Base-by-base conservation (phyloP, 1,140 invertebrate genomes). In the Paralvinella palmiformis region DNA sequence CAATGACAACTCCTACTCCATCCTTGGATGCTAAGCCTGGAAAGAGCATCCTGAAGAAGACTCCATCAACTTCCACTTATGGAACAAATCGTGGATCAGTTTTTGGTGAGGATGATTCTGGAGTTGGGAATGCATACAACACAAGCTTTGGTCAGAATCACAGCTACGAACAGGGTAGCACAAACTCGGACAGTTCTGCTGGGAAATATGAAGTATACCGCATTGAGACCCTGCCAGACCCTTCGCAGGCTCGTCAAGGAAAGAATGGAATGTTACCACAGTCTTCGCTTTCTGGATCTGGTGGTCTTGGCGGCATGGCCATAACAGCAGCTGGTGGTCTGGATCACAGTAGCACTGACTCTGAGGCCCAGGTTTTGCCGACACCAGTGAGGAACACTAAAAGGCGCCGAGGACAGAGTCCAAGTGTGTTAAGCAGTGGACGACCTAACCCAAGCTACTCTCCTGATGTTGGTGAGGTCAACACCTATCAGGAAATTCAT, bases 311-410 rank as follows among this genome's bases (percentile, higher is more conserved):
- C 27, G 33, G 6, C 55, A 31, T 33, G 55, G 27, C 27, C n/a
- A 41, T 13, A 57, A 57, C 55, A 33, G 29, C 33, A 32, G 55
- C 4, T 27, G 27, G 7, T 32, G 27, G 13, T 22, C 35, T 20
- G 55, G 35, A 57, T 32, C 55, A 57, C 27, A 57, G 55, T 32
- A 29, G 31, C 55, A 57, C 55, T 27, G 55, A 57, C 27, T 32
- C 29, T 20, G 24, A 24, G 55, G 55, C 29, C 55, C 27, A 13
- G 20, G 33, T 57, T 15, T 32, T 27, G 15, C 55, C 55, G 55
- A 20, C 27, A 20, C 27, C 33, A 32, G 27, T 27, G 22, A 27
- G 35, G 55, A 57, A 32, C 55, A 32, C 55, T 10, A 57, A 33
- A 20, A 57, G 4, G 55, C 33, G 24, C 33, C 20, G 24, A 36